Percentiles rank a stretch among this genome's conserved stretches.
These are phyloP conservation scores for Gavia stellata DNA, from an alignment of 2,113 vertebrate species.

Conservation along the genomic window DNA sequence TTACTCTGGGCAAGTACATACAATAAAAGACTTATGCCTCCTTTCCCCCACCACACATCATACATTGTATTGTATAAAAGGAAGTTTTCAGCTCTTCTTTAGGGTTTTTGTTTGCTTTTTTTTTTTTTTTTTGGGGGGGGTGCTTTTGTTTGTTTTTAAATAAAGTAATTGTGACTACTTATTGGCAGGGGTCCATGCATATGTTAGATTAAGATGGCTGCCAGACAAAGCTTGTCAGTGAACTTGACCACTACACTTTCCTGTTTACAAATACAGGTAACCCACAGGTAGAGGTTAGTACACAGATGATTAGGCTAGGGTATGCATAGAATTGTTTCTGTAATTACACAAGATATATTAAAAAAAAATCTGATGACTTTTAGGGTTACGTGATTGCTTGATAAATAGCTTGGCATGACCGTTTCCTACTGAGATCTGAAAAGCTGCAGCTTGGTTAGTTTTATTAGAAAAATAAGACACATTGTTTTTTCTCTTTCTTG, in stretches of 20 bases:
- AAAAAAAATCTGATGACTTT: neutral
- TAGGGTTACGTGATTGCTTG: neutral
- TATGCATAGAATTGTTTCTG: neutral
- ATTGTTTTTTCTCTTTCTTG: neutral
- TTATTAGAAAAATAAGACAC: neutral
- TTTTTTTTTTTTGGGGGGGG: fast-evolving
- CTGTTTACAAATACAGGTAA: neutral
- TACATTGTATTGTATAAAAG: neutral
- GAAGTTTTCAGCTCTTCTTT: neutral
- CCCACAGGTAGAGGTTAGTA: neutral
- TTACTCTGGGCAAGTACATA: neutral
- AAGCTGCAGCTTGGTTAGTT: neutral
- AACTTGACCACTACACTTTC: neutral
- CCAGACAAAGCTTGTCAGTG: neutral
- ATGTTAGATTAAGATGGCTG: neutral
- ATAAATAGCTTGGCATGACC: neutral
- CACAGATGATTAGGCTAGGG: neutral
- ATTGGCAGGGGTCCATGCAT: neutral
- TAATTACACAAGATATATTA: neutral
- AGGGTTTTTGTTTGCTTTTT: neutral
- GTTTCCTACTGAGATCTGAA: neutral
- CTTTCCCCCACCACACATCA: neutral
- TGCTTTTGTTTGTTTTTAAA: neutral
- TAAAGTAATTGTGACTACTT: neutral
- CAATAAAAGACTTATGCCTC: neutral